phyloP scores from a whole-genome alignment of 1,140 invertebrate species.

The Drosophila orosa region DNA sequence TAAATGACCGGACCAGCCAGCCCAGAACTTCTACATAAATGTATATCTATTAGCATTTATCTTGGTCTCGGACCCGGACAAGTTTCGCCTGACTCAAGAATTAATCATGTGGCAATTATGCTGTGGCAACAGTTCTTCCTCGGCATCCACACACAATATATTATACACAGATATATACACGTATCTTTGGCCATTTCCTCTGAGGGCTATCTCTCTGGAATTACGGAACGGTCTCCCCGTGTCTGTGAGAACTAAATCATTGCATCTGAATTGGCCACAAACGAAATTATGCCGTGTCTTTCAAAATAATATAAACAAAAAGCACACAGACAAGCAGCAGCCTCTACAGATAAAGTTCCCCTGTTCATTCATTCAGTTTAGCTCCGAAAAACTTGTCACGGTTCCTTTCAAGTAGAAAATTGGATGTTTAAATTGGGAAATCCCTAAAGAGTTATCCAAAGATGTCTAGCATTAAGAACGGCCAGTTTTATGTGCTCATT shows the following conservation, averaged over 20 bases:
- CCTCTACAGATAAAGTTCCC: too few species aligned
- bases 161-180: neutral
- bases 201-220: conserved; percentile 7
- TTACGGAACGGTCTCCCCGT: neutral
- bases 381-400: neutral
- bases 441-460: neutral
- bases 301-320: neutral
- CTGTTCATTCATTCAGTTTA: neutral
- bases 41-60: conserved; percentile 61
- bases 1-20: conserved; percentile 52
- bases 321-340: too few species aligned
- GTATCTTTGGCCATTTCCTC: conserved; percentile 9
- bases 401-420: neutral
- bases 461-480: conserved; percentile 5
- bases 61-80: conserved; percentile 42
- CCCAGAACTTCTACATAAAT: conserved; percentile 50
- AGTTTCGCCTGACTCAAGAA: conserved; percentile 50
- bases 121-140: conserved; percentile 49
- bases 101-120: conserved; percentile 68
- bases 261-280: conserved; percentile 5
- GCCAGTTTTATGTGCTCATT: conserved; percentile 12
- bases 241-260: conserved; percentile 27
- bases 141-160: conserved; percentile 11
- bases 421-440: conserved; percentile 10
- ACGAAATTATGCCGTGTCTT: conserved; percentile 9